phyloP scores from a whole-genome alignment of 2,113 vertebrate genomes.

The Takifugu flavidus region DNA sequence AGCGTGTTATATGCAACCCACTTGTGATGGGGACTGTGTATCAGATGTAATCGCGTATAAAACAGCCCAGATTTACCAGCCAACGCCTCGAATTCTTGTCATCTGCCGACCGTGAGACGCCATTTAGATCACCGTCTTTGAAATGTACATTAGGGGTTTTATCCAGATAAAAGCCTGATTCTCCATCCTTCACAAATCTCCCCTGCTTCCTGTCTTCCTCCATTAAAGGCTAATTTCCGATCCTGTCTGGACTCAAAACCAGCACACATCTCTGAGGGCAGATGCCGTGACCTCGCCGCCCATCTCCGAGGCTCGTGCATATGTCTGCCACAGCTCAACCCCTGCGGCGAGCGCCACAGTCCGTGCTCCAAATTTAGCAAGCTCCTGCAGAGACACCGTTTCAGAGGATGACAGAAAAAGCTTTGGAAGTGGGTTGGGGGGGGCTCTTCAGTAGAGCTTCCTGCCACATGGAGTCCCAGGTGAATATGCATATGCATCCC shows the following conservation, averaged over 20 bases:
- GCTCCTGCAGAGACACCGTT: constrained; percentile 41
- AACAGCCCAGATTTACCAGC: no score
- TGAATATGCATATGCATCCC: constrained; percentile 36
- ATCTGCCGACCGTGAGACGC: background rate
- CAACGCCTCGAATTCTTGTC: background rate
- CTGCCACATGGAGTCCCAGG: constrained; percentile 47
- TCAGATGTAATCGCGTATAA: no score
- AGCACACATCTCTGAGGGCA: background rate
- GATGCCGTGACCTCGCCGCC: no score
- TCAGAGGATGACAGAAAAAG: constrained; percentile 7
- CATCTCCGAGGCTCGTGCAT: no score
- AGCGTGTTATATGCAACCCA: no score
- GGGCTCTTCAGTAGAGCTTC: constrained; percentile 30
- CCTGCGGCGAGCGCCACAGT: constrained; percentile 14
- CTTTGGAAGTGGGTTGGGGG: constrained; percentile 28
- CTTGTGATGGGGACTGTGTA: no score
- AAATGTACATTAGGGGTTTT: constrained; percentile 40
- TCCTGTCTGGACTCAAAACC: constrained; percentile 32
- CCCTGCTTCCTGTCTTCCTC: constrained; percentile 2
- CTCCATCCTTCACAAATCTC: constrained; percentile 16
- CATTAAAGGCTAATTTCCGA: constrained; percentile 31
- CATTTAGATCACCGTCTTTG: constrained; percentile 11
- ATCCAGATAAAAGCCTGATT: constrained; percentile 56
- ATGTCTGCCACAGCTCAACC: constrained; percentile 15
- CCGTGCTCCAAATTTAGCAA: constrained; percentile 35